Evolutionary conservation across 1,140 invertebrate genomes (phyloP).

Genomic region (Argopecten irradians): DNA sequence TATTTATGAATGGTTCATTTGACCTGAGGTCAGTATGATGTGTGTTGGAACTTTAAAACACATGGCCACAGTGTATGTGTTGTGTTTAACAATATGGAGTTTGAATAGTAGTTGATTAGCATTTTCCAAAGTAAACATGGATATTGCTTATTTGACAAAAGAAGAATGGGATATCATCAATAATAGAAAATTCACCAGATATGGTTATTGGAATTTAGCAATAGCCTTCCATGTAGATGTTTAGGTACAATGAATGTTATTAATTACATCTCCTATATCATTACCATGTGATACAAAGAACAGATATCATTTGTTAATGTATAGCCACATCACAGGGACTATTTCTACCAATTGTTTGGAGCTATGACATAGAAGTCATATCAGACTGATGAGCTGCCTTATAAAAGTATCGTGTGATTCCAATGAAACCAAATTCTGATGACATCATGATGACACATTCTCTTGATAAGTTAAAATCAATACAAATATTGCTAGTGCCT

Average conservation of each 20-base stretch:
- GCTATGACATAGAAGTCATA: too few species aligned
- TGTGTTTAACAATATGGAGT: not conserved
- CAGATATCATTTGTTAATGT: too few species aligned
- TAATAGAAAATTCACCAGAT: not conserved
- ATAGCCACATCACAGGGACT: slow-evolving; percentile 2
- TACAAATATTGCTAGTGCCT: not conserved
- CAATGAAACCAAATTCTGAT: not conserved
- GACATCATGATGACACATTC: slow-evolving; percentile 9
- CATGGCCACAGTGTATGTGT: not conserved
- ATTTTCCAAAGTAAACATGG: too few species aligned
- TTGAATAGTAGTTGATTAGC: not conserved
- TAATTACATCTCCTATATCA: not conserved
- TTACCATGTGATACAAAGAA: not conserved
- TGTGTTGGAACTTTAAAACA: not conserved
- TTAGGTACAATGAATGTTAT: not conserved
- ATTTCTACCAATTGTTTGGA: not conserved
- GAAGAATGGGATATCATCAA: not conserved
- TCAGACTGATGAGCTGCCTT: not conserved
- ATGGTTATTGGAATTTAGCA: not conserved
- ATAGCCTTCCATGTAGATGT: not conserved
- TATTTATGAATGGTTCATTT: slow-evolving; percentile 12
- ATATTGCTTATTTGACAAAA: too few species aligned
- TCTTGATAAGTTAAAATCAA: not conserved
- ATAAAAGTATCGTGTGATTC: not conserved
- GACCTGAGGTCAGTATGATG: not conserved